phyloP scores from a whole-genome alignment of 2,888 invertebrate genomes.

The Sphaeridia pumilis region DNA sequence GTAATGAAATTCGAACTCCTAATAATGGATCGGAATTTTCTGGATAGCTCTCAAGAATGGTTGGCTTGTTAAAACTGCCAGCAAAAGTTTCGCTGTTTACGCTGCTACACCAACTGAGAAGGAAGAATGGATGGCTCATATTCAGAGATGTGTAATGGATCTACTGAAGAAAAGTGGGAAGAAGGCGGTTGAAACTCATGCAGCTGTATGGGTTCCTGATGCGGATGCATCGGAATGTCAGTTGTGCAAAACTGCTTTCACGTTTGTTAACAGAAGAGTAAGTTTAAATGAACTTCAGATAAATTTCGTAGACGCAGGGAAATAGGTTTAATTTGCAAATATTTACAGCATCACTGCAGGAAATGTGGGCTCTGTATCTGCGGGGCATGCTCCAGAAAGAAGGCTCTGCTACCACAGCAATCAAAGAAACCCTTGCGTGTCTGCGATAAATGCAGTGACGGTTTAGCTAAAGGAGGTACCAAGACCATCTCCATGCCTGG shows the following conservation, averaged over 20 bases:
- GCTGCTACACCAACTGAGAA: slow-evolving; percentile 96
- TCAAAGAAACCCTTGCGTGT: slow-evolving; percentile 91
- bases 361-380: slow-evolving; percentile 97
- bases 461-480: slow-evolving; percentile 44
- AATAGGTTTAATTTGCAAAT: no score
- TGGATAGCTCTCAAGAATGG: slow-evolving; percentile 90
- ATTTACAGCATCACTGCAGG: slow-evolving; percentile 85
- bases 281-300: no score
- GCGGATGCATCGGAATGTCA: slow-evolving; percentile 81
- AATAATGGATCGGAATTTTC: no score
- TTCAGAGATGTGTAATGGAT: slow-evolving; percentile 95
- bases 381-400: slow-evolving; percentile 87
- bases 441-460: slow-evolving; percentile 84
- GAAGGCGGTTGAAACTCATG: slow-evolving; percentile 81
- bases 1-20: no score
- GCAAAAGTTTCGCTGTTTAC: slow-evolving; percentile 99
- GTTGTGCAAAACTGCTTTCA: slow-evolving; percentile 96
- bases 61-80: slow-evolving; percentile 93
- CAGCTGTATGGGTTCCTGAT: slow-evolving; percentile 96
- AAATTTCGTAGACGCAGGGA: no score
- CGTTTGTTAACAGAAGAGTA: slow-evolving; percentile 83
- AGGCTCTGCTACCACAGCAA: slow-evolving; percentile 79
- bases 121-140: slow-evolving; percentile 99
- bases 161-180: slow-evolving; percentile 92
- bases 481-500: slow-evolving; percentile 10